Evolutionary conservation across 2,797 vertebrate species (phyloP).

Genomic region (Threskiornis aethiopicus): DNA sequence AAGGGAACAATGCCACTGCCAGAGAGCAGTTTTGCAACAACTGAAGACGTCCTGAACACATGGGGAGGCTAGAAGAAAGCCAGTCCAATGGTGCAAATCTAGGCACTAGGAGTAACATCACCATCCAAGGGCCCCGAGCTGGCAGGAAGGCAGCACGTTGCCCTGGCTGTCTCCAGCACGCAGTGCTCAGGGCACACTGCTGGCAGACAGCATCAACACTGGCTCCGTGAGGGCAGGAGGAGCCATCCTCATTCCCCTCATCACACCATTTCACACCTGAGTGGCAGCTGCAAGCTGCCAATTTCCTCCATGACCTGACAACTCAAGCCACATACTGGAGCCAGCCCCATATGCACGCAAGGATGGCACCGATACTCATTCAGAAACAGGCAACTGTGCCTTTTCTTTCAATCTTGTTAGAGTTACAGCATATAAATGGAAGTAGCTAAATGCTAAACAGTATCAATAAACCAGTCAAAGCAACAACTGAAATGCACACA

Average conservation of each 20-base stretch:
- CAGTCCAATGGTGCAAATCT: not conserved
- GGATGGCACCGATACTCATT: not conserved
- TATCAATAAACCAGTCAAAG: not conserved
- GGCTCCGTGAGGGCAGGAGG: not conserved
- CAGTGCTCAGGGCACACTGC: not conserved
- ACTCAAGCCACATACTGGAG: not conserved
- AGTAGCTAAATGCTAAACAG: not conserved
- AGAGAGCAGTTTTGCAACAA: not conserved
- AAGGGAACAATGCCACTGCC: not conserved
- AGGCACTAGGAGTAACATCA: rapidly evolving
- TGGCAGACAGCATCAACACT: not conserved
- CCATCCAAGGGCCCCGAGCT: not conserved
- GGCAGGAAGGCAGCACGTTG: not conserved
- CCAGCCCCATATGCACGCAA: rapidly evolving
- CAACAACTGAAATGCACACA: not conserved
- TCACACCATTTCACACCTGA: not conserved
- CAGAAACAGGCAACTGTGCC: not conserved
- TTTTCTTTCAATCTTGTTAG: not conserved
- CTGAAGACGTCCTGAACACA: not conserved
- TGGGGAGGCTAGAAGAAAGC: not conserved
- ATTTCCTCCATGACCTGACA: not conserved
- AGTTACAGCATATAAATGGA: not conserved
- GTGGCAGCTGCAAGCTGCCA: not conserved
- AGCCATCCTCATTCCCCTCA: not conserved
- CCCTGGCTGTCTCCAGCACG: not conserved